Evolutionary conservation across 2,113 vertebrate genomes (phyloP), one percentile per base, ranked within the genome.

Genomic region (Macquaria australasica): DNA sequence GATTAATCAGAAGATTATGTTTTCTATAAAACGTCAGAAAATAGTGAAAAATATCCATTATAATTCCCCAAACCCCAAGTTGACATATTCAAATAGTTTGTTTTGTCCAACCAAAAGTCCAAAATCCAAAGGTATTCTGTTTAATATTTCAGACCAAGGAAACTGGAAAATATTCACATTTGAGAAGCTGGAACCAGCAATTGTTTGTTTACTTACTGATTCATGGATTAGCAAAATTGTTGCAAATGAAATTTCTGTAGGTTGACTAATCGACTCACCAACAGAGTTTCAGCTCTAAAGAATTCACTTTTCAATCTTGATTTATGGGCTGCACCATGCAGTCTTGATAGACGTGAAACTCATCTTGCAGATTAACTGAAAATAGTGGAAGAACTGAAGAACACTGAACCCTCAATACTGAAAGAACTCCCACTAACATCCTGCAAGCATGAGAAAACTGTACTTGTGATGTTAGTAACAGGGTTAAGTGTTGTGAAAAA

Each of bases 341-440:
- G 50, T 55, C 37, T 70, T 70, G 64, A 51, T 25, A 37, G 28
- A 58, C 50, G 39, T 69, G 39, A 69, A 68, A 23, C 18, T 31
- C 2, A 7, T 37, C 43, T 51, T 39, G 10, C 41, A 41, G n/a
- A 15, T 45, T 28, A 21, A n/a, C 18, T 68, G 18, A 68, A 79
- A 0, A 20, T 14, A 60, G 25, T 25, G 7, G 45, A 58, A 56
- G n/a, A 23, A 31, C n/a, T 78, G n/a, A 67, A 18, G 6, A 55
- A 67, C 63, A 67, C 21, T 3, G 6, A 68, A 15, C 18, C 64
- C 10, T 78, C 18, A 16, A n/a, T 45, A 48, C 18, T 3, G 11
- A 56, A 56, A 66, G 15, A 59, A 48, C 55, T 71, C 23, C 56
- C 31, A 63, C 43, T 15, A 23, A 53, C 68, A 80, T 53, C 67